phyloP scores from a whole-genome alignment of 2,888 invertebrate genomes.

The Entomobrya proxima region DNA sequence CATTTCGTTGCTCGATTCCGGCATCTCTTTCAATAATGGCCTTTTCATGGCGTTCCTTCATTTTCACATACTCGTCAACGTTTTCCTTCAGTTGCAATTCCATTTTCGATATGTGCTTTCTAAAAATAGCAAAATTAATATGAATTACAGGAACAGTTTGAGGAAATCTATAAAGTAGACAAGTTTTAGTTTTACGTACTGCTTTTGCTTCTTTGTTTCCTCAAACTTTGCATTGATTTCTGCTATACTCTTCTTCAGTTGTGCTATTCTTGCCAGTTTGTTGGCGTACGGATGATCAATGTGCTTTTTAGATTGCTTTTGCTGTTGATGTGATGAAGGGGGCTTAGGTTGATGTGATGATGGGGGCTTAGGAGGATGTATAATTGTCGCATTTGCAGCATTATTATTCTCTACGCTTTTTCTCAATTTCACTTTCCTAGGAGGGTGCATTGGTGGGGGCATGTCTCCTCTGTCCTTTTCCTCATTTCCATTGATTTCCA shows the following conservation, averaged over 20 bases:
- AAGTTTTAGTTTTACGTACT: neutral
- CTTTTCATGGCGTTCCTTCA: neutral
- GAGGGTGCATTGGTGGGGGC: too few species aligned
- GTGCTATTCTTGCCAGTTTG: neutral
- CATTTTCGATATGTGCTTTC: neutral
- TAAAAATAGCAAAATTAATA: neutral
- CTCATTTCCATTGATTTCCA: too few species aligned
- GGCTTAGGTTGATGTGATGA: too few species aligned
- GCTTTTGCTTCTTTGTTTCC: neutral
- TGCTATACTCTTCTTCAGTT: neutral
- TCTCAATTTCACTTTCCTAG: too few species aligned
- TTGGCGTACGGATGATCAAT: neutral
- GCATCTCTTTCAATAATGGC: neutral
- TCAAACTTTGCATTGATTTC: neutral
- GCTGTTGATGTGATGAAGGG: too few species aligned
- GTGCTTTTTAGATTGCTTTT: neutral
- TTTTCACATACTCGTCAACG: neutral
- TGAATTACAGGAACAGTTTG: neutral
- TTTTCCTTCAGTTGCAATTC: neutral
- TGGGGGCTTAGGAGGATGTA: too few species aligned
- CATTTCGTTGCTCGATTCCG: neutral
- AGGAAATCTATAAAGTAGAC: too few species aligned
- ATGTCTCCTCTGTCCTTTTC: too few species aligned
- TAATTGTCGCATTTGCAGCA: too few species aligned
- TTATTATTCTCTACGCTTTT: too few species aligned